Base-by-base conservation (phyloP, 2,113 vertebrate species). In the Alectura lathami region DNA sequence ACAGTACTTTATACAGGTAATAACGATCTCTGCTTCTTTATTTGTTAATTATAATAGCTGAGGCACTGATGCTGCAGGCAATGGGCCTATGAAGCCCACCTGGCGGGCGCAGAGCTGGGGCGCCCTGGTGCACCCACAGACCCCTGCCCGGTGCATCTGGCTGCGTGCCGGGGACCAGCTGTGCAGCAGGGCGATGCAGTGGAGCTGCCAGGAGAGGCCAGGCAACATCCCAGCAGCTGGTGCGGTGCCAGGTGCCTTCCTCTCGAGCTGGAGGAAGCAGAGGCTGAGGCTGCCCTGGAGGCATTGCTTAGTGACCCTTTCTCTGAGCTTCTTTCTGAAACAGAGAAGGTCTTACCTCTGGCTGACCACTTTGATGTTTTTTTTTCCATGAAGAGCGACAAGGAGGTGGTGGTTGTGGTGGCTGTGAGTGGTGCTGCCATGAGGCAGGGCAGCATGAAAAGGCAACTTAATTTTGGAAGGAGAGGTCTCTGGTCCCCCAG, bases 81-180 rank as follows among this genome's bases (percentile, higher is more conserved):
- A 54, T 59, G 36, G 76, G 0, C 56, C 12, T 17, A 36, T 57
- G 60, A 29, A 86, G 72, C 32, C 50, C 34, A 7, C 36, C 20
- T 9, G 13, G 8, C 57, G 70, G 20, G 26, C 16, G 13, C 67
- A n/a, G 86, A 80, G 59, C 78, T 3, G 1, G 36, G 47, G n/a
- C 84, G 89, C 68, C 34, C 32, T 2, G 2, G 2, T 0, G 4
- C 57, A 18, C 34, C 22, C 3, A 3, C 0, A 0, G 5, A n/a
- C 21, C 27, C 7, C 17, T 83, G 40, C 40, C 64, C 9, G 4
- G 40, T 16, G 18, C 8, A 2, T 47, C 42, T 0, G 0, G 16
- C 76, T 57, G 34, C 1, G 0, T 2, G 7, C 8, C 20, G 38
- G 64, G 50, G 20, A 21, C 50, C 0, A 0, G 17, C 36, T 77